A percentile compares a stretch with the other conserved stretches of the same genome.
Conservation (phyloP, 2,888 invertebrate species). For the Chesias legatella region DNA sequence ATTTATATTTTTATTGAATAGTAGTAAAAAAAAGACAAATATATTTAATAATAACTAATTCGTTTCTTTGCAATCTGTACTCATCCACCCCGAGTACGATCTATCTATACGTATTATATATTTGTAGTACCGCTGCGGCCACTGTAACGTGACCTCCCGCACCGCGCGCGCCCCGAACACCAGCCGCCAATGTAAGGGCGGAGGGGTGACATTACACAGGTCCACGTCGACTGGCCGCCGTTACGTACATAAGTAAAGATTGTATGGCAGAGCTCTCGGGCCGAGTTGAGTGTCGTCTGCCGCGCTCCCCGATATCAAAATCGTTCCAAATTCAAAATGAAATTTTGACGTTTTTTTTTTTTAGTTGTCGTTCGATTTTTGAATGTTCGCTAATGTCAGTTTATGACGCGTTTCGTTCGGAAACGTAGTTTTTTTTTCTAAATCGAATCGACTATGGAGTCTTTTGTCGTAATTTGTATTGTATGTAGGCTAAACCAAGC, state of each 20-base stretch:
- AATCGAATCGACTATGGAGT: too few species aligned
- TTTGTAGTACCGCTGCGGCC: constrained; percentile 75
- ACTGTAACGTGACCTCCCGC: constrained; percentile 48
- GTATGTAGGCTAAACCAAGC: too few species aligned
- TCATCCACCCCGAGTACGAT: constrained; percentile 62
- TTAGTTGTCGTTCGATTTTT: constrained; percentile 8
- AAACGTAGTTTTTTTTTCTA: constrained; percentile 9
- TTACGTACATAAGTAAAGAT: constrained; percentile 67
- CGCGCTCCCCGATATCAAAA: constrained; percentile 72
- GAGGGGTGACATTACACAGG: constrained; percentile 51
- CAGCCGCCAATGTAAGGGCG: constrained; percentile 44
- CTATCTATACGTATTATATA: constrained; percentile 71
- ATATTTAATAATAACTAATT: constrained; percentile 25
- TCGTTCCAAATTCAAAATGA: constrained; percentile 68
- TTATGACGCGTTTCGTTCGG: too few species aligned
- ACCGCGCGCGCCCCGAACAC: constrained; percentile 44
- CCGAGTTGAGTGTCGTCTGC: constrained; percentile 73
- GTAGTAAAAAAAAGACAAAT: constrained; percentile 8
- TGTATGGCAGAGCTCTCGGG: constrained; percentile 63
- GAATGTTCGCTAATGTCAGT: background rate
- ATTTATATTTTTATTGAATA: too few species aligned
- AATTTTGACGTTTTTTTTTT: constrained; percentile 55
- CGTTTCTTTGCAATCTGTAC: constrained; percentile 50
- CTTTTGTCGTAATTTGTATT: too few species aligned
- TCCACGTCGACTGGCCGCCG: constrained; percentile 43